Conservation (phyloP, 2,888 invertebrate species). For the Caenorhabditis doughertyi region DNA sequence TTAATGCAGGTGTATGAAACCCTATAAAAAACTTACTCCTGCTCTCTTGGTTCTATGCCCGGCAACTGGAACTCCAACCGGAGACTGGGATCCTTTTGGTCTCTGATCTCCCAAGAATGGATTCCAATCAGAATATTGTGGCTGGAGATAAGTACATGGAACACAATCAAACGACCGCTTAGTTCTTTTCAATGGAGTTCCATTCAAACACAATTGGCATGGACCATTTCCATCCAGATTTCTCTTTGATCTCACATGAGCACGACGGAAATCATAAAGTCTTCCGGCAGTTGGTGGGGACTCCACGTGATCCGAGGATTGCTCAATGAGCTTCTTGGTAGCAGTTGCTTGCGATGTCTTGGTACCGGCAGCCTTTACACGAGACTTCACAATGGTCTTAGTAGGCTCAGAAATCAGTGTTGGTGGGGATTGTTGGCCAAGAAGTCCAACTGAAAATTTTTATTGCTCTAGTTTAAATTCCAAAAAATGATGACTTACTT, state of each 20-base stretch:
- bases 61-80: conserved; percentile 66
- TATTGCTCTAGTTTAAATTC: too few relatives aligned
- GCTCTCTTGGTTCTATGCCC: conserved; percentile 69
- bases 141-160: conserved; percentile 75
- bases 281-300: conserved; percentile 69
- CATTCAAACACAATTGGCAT: conserved; percentile 75
- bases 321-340: conserved; percentile 46
- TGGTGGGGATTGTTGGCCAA: conserved; percentile 57
- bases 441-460: conserved; percentile 36
- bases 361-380: conserved; percentile 45
- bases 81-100: conserved; percentile 49
- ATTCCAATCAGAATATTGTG: conserved; percentile 69
- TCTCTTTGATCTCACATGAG: conserved; percentile 67
- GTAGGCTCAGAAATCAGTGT: conserved; percentile 32
- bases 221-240: conserved; percentile 51
- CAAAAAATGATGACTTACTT: conserved; percentile 49
- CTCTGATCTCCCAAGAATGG: conserved; percentile 65
- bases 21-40: conserved; percentile 38
- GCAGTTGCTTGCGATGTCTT: conserved; percentile 25
- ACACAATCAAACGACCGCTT: conserved; percentile 72
- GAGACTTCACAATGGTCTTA: conserved; percentile 33
- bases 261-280: conserved; percentile 67
- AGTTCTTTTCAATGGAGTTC: conserved; percentile 68
- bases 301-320: conserved; percentile 64
- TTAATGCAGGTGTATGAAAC: too few relatives aligned